These are phyloP conservation scores for Pseudopipra pipra DNA, from an alignment of 2,113 vertebrate genomes.

Conservation along the genomic window DNA sequence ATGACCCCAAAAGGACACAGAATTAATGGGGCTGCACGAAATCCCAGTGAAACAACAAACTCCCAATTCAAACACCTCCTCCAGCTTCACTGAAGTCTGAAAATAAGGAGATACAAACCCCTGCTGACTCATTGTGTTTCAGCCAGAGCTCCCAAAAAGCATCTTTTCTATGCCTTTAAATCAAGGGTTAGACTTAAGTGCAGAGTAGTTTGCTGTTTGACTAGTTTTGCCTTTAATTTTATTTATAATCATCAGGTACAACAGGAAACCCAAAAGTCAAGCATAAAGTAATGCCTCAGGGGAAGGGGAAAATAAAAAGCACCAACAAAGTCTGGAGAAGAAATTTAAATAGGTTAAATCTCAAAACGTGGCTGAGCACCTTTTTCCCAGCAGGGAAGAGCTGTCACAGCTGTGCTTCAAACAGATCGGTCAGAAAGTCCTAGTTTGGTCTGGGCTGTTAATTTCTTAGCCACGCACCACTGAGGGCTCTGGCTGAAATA, in stretches of 20 bases:
- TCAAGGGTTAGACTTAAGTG: background rate
- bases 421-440: fast-evolving
- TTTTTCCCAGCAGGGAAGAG: background rate
- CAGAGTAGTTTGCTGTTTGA: fast-evolving
- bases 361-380: fast-evolving
- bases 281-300: background rate
- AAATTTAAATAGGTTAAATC: background rate
- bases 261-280: background rate
- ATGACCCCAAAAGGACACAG: background rate
- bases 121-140: background rate
- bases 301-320: fast-evolving
- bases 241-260: background rate
- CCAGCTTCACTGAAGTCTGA: background rate
- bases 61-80: background rate
- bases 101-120: background rate
- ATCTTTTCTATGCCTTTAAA: background rate
- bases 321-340: background rate
- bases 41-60: background rate
- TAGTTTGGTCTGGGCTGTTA: too few species aligned
- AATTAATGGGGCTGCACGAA: background rate
- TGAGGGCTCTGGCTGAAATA: background rate
- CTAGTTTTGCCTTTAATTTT: background rate
- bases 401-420: fast-evolving
- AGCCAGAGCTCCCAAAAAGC: background rate
- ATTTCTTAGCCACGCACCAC: fast-evolving